Percentiles rank a stretch among this genome's conserved stretches.
Conservation (phyloP, 2,113 vertebrate species). For the Anarrhichthys ocellatus region DNA sequence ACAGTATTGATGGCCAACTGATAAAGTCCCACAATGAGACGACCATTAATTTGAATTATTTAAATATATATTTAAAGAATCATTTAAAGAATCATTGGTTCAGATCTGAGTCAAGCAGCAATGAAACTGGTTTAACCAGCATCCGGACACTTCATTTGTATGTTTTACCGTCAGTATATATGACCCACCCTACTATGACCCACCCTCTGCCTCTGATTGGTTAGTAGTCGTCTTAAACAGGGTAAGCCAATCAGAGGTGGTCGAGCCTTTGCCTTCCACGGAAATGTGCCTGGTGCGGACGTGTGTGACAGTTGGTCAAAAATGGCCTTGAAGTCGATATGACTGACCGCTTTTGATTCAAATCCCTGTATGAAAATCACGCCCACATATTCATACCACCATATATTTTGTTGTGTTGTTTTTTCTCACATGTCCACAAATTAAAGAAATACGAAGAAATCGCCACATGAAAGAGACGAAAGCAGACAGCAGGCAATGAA, state of each 20-base stretch:
- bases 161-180: no score
- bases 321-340: slow-evolving; percentile 70
- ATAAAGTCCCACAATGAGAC: slow-evolving; percentile 25
- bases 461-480: background rate
- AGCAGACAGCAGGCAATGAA: background rate
- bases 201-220: background rate
- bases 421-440: background rate
- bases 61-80: no score
- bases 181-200: background rate
- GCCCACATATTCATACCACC: fast-evolving
- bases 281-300: slow-evolving; percentile 61
- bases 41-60: no score
- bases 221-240: background rate
- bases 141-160: no score
- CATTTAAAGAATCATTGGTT: no score
- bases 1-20: fast-evolving
- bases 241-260: background rate
- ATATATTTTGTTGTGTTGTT: background rate
- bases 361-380: no score
- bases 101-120: no score
- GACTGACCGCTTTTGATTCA: background rate
- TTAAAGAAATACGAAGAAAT: background rate
- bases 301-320: slow-evolving; percentile 71
- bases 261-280: background rate
- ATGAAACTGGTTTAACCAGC: no score